Conservation (phyloP, 2,888 invertebrate species). For the Dichetophora obliterata region DNA sequence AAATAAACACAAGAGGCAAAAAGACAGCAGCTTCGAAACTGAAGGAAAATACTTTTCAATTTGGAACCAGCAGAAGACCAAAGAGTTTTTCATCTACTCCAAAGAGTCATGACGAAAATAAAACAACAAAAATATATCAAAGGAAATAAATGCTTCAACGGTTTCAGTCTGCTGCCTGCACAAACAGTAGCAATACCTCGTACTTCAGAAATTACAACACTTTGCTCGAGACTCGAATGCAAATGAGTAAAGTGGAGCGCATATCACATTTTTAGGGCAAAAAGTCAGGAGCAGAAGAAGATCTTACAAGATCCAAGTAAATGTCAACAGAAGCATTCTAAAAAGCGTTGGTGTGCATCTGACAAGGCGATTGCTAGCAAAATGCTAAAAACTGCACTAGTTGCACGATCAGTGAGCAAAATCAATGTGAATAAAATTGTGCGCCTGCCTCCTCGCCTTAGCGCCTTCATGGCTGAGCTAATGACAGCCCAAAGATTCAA, state of each 20-base stretch:
- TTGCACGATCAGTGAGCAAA: neutral
- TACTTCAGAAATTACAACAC: neutral
- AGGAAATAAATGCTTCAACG: constrained; percentile 23
- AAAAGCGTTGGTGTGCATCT: neutral
- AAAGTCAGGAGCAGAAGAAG: neutral
- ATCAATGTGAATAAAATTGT: constrained; percentile 9
- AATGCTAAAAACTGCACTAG: neutral
- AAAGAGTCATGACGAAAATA: neutral
- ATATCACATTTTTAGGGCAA: neutral
- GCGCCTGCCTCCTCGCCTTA: constrained; percentile 3
- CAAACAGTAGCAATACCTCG: neutral
- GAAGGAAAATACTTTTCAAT: neutral
- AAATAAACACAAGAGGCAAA: constrained; percentile 25
- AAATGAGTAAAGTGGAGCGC: neutral
- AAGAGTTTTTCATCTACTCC: neutral
- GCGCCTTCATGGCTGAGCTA: constrained; percentile 34
- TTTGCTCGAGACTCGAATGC: neutral
- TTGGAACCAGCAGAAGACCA: neutral
- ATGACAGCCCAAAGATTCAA: constrained; percentile 31
- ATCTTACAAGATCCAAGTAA: neutral
- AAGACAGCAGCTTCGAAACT: constrained; percentile 47
- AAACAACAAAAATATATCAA: neutral
- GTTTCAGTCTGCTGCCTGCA: constrained; percentile 31
- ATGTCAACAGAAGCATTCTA: neutral
- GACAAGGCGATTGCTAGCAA: neutral